Conservation (phyloP, 2,888 invertebrate genomes). For the Eupithecia subumbrata region DNA sequence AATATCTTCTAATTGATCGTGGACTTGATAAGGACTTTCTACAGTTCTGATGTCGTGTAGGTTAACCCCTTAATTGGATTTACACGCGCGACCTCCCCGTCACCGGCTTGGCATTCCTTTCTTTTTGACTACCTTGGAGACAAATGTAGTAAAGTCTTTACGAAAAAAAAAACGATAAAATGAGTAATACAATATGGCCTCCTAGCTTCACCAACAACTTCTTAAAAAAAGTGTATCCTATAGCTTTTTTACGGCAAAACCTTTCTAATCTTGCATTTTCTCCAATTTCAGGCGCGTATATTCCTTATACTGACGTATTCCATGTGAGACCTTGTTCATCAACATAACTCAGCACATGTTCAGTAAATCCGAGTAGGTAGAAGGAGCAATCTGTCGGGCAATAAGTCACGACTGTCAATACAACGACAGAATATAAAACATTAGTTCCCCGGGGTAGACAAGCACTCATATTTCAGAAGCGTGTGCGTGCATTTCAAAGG, state of each 20-base stretch:
- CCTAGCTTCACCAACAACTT: too few relatives aligned
- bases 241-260: not conserved
- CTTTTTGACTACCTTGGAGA: not conserved
- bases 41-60: not conserved
- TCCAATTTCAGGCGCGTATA: not conserved
- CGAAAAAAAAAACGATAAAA: not conserved
- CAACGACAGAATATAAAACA: constrained; percentile 75
- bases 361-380: constrained; percentile 36
- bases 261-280: not conserved
- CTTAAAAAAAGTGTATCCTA: not conserved
- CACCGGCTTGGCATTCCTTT: not conserved
- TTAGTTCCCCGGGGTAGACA: constrained; percentile 63
- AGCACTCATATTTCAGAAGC: constrained; percentile 70
- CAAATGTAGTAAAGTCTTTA: not conserved
- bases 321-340: constrained; percentile 16
- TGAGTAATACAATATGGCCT: not conserved
- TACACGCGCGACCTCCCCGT: not conserved
- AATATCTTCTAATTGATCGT: constrained; percentile 7
- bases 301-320: not conserved
- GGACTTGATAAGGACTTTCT: not conserved
- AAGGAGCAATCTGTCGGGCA: constrained; percentile 64
- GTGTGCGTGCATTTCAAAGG: constrained; percentile 70
- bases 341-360: constrained; percentile 42
- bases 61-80: not conserved
- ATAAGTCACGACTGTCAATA: constrained; percentile 77